These are phyloP conservation scores for Deroptyus accipitrinus DNA, from an alignment of 2,113 vertebrate genomes.

Conservation along the genomic window DNA sequence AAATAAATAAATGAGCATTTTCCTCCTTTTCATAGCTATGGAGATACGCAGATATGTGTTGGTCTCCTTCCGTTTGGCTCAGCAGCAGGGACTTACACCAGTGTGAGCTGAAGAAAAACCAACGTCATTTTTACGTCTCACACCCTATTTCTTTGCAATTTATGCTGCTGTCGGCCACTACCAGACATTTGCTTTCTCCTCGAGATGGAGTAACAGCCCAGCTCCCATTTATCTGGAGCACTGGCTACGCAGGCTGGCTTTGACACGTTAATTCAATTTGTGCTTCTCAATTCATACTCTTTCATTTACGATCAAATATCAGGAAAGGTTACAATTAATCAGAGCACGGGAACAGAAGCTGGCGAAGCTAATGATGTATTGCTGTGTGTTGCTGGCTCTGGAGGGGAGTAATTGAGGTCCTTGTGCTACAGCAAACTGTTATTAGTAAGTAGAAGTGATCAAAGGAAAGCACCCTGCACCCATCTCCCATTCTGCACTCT, in stretches of 20 bases:
- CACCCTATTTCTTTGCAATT: not conserved
- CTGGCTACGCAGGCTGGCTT: constrained; percentile 10
- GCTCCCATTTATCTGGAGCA: constrained; percentile 17
- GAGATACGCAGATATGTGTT: rapidly evolving
- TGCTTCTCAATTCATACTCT: constrained; percentile 10
- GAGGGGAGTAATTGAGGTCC: not conserved
- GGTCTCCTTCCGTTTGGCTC: not conserved
- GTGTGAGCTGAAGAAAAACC: not conserved
- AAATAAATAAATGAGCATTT: not conserved
- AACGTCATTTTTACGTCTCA: not conserved
- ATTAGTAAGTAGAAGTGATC: constrained; percentile 15
- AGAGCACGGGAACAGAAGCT: not conserved
- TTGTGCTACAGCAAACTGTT: not conserved
- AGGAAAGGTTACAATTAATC: constrained; percentile 56
- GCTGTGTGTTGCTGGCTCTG: not conserved
- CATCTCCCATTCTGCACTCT: not conserved
- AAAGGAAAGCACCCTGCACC: not conserved
- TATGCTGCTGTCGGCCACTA: not conserved
- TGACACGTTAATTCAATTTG: constrained; percentile 42
- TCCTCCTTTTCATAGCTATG: not conserved
- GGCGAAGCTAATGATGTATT: not conserved
- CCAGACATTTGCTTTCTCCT: constrained; percentile 25
- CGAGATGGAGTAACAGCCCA: not conserved
- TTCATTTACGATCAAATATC: constrained; percentile 21
- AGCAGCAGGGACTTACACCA: not conserved